Evolutionary conservation across 2,888 invertebrate species (phyloP), one percentile per base, ranked within the genome.

Genomic region (Ophion ventricosus): DNA sequence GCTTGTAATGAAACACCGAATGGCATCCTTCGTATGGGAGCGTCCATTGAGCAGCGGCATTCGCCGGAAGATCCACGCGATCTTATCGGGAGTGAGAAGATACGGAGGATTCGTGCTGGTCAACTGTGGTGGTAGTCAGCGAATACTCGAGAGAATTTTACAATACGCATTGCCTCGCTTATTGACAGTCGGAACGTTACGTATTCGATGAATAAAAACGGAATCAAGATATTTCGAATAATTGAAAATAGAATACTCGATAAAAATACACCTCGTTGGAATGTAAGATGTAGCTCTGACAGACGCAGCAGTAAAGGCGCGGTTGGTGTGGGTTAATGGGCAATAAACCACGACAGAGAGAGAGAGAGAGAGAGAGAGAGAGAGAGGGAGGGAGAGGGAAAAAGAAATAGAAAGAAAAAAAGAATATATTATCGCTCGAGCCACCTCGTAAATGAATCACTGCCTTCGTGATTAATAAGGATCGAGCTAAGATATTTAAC

Each of bases 1-100:
- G 86, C 67, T 81, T 70, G 64, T 78, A 80, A 82, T 82, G 61
- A 77, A 84, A 80, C 77, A 78, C 61, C 74, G 80, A 82, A 84
- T 80, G 80, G 66, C 43, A 82, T 80, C 10, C 61, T n/a, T 35
- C 26, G 29, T 35, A 49, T 49, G 14, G 49, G 14, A 49, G 17
- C 49, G 49, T 25, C 43, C 56, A 66, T 69, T 23, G 66, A 82
- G 72, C 10, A 82, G 72, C 10, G n/a, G 70, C 72, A 77, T 61
- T 75, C 73, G 40, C 25, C 25, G 17, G 26, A 73, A 59, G 49
- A 74, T 26, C 20, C 26, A 26, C 23, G 7, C 61, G 26, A 61
- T 74, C 20, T 4, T 74, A 49, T 74, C 43, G 20, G n/a, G 43
- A 61, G 25, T 26, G 73, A 20, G 43, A 61, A 26, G 23, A 61